These are phyloP conservation scores for Cenopis cana DNA, from an alignment of 2,888 invertebrate genomes.

Conservation along the genomic window DNA sequence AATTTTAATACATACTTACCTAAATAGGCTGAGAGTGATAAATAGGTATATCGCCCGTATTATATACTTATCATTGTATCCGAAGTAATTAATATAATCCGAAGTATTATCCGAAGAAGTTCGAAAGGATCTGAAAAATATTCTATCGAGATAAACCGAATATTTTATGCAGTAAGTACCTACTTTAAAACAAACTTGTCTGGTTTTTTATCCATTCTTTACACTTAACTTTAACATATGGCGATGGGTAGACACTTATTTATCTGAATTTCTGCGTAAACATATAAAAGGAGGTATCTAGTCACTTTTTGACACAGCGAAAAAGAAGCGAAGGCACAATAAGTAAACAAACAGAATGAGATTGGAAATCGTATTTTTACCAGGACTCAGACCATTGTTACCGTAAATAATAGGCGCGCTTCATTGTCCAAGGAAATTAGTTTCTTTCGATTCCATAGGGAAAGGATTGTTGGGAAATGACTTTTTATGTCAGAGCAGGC, in stretches of 20 bases:
- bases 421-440: constrained; percentile 43
- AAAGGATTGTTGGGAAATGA: constrained; percentile 40
- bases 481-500: constrained; percentile 17
- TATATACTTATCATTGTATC: too few species aligned
- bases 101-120: too few species aligned
- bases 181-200: neutral
- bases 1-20: too few species aligned
- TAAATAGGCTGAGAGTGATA: too few species aligned
- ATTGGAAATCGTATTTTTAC: constrained; percentile 42
- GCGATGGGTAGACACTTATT: neutral
- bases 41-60: too few species aligned
- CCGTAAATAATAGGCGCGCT: constrained; percentile 41
- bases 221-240: neutral
- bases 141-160: too few species aligned
- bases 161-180: neutral
- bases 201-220: neutral
- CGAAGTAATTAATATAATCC: too few species aligned
- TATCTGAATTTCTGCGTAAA: neutral
- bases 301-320: constrained; percentile 19
- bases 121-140: too few species aligned
- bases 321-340: constrained; percentile 30
- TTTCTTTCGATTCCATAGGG: constrained; percentile 38
- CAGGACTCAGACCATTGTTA: constrained; percentile 39
- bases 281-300: constrained; percentile 1
- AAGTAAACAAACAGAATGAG: constrained; percentile 39